These are phyloP conservation scores for Pelecanus crispus DNA, from an alignment of 2,113 vertebrate species.

Conservation along the genomic window DNA sequence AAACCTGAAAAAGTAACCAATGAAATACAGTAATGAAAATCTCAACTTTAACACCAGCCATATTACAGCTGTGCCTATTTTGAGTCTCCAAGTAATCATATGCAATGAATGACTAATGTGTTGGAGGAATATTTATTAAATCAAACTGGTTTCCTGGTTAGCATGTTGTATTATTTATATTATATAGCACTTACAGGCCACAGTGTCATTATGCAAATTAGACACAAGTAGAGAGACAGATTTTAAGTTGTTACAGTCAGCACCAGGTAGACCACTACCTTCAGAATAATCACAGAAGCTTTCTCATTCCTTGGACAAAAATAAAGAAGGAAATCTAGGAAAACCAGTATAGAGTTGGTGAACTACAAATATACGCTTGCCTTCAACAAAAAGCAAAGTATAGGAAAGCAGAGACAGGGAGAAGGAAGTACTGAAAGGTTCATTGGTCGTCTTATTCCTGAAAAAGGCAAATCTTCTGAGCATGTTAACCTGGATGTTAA, in stretches of 20 bases:
- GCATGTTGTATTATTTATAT: neutral
- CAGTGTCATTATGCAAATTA: neutral
- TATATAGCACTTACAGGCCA: neutral
- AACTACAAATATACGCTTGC: neutral
- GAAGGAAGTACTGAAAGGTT: neutral
- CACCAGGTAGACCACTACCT: neutral
- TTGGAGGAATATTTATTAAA: neutral
- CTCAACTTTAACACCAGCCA: neutral
- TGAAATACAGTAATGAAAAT: neutral
- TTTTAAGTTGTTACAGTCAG: neutral
- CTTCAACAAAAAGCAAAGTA: neutral
- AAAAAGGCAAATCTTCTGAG: neutral
- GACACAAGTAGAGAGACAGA: neutral
- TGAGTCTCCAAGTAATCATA: neutral
- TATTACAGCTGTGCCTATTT: neutral
- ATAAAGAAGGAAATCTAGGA: neutral
- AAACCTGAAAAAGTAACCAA: neutral
- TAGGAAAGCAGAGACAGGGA: neutral
- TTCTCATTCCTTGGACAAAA: neutral
- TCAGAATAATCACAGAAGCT: neutral
- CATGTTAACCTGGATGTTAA: neutral
- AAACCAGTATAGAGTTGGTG: neutral
- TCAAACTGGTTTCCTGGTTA: neutral
- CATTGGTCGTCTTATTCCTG: neutral
- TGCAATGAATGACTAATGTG: neutral